A percentile compares a stretch with the other conserved stretches of the same genome.
Conservation (phyloP, 2,113 vertebrate species). For the Hipposideros armiger region DNA sequence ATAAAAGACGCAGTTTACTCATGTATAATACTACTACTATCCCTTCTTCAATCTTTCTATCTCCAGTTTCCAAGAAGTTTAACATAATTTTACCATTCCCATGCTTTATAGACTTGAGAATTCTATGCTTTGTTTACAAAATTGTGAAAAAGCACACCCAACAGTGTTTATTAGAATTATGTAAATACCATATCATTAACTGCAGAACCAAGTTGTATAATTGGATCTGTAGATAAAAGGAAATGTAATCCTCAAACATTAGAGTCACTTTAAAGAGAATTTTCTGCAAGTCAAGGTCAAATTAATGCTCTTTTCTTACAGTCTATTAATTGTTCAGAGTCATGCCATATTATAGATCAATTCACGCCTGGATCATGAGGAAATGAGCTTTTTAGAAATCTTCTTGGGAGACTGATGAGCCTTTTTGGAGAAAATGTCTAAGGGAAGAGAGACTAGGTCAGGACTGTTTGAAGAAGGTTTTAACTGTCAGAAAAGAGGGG, state of each 20-base stretch:
- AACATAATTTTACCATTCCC: conserved; percentile 12
- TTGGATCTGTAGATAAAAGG: conserved; percentile 38
- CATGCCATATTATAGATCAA: neutral
- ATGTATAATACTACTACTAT: neutral
- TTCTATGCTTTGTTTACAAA: conserved; percentile 11
- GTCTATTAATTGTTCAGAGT: conserved; percentile 22
- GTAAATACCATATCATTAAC: conserved; percentile 40
- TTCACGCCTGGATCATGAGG: neutral
- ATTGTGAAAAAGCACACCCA: neutral
- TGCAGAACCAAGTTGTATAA: conserved; percentile 8
- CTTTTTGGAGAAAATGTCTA: neutral
- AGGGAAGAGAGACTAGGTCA: neutral
- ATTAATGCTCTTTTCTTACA: neutral
- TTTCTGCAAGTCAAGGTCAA: conserved; percentile 44
- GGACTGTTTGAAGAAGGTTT: neutral
- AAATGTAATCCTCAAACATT: conserved; percentile 65
- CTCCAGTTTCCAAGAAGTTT: conserved; percentile 12
- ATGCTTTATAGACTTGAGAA: neutral
- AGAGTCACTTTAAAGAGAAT: conserved; percentile 51
- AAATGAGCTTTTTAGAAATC: conserved; percentile 37
- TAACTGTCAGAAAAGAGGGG: neutral
- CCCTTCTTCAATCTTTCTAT: neutral
- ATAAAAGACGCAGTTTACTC: neutral
- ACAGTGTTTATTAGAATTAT: conserved; percentile 44
- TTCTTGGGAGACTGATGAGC: neutral